phyloP scores from a whole-genome alignment of 2,113 vertebrate genomes.

The Calypte anna region DNA sequence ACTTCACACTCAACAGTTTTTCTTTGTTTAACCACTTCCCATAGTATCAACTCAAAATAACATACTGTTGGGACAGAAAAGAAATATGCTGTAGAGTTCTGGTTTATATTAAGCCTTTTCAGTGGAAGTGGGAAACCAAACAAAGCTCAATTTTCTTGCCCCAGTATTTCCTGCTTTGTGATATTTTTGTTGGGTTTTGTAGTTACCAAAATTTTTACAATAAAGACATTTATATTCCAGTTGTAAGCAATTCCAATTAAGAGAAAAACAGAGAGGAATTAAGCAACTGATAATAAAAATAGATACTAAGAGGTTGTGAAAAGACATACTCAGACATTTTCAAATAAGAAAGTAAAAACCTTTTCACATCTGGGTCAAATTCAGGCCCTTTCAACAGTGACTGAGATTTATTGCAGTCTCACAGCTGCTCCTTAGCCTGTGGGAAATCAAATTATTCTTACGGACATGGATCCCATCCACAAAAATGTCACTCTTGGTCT shows the following conservation, averaged over 20 bases:
- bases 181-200: neutral
- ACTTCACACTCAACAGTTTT: neutral
- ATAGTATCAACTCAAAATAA: neutral
- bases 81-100: neutral
- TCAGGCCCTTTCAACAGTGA: neutral
- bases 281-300: neutral
- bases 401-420: neutral
- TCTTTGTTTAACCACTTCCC: neutral
- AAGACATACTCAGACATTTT: neutral
- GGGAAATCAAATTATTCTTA: neutral
- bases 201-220: neutral
- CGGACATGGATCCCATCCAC: neutral
- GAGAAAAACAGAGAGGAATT: neutral
- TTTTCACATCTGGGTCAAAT: neutral
- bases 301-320: neutral
- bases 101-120: neutral
- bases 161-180: accelerated
- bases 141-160: neutral
- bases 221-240: neutral
- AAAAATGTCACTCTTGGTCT: neutral
- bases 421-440: neutral
- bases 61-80: neutral
- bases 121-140: neutral
- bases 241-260: neutral
- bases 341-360: neutral